Evolutionary conservation across 2,888 invertebrate species (phyloP), one percentile per base, ranked within the genome.

Genomic region (Ligdia adustata): DNA sequence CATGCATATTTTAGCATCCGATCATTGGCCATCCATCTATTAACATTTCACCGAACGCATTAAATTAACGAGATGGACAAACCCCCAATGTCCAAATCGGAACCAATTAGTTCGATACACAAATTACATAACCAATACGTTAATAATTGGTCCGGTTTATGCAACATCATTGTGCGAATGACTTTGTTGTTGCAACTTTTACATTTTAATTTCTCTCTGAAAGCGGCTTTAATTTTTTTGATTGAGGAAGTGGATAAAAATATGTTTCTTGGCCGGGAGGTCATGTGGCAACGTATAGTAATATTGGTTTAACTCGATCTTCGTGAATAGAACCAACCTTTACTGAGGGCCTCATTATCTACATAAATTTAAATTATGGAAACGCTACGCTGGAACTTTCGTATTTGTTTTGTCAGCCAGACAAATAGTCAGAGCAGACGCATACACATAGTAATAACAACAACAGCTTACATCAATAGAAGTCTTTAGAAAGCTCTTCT

Each of bases 121-220:
- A 37, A 50, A 37, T 52, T 48, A 41, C 41, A 42, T 44, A 53
- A 49, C 39, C 44, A 44, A 35, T 42, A 41, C 38, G 29, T 35
- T 40, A 24, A 50, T 48, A 38, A 53, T 44, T 50, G 45, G 38
- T 49, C 50, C 39, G 37, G 38, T 52, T 56, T 52, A 51, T 42
- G 46, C 48, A 55, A 55, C 28, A n/a, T 16, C 37, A 18, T 38
- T 50, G 50, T 51, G 52, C 40, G 45, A 51, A 46, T 52, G 22
- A 42, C 35, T 31, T 45, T 47, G 49, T 50, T 55, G 46, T 55
- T 54, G 52, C 44, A 52, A 51, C 48, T 39, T 46, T 50, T 50
- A 41, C 22, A 15, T 42, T 46, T 45, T 11, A 41, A 35, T 47
- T 48, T 48, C 42, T 22, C 41, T 48, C 42, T 27, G 42, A 42